phyloP scores from a whole-genome alignment of 2,888 invertebrate genomes.

The Phyllotreta cruciferae region DNA sequence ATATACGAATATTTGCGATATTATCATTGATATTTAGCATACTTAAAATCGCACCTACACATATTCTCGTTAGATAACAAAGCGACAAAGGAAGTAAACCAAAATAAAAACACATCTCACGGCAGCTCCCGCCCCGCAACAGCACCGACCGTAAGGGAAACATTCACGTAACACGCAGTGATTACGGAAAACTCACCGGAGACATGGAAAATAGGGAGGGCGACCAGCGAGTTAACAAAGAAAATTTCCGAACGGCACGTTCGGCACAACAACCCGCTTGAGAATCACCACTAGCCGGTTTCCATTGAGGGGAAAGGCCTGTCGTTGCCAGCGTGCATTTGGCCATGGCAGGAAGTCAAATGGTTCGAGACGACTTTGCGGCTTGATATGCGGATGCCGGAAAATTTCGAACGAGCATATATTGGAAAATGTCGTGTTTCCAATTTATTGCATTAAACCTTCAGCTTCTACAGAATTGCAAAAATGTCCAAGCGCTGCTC shows the following conservation, averaged over 20 bases:
- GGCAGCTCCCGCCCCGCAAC: not conserved
- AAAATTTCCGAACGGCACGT: constrained; percentile 31
- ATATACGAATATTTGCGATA: too few species aligned
- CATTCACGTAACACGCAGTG: constrained; percentile 30
- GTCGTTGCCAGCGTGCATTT: constrained; percentile 32
- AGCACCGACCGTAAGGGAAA: constrained; percentile 25
- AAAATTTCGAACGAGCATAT: too few species aligned
- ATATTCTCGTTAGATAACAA: too few species aligned
- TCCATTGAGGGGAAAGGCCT: constrained; percentile 30
- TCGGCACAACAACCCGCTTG: constrained; percentile 28
- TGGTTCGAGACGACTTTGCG: constrained; percentile 26
- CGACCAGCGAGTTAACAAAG: constrained; percentile 31
- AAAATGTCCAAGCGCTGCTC: too few species aligned
- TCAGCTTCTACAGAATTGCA: too few species aligned
- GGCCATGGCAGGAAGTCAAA: constrained; percentile 35
- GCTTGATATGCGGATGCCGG: constrained; percentile 9
- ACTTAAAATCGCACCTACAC: not conserved
- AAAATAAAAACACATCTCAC: not conserved
- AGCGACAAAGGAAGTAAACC: not conserved
- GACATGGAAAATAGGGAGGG: constrained; percentile 27
- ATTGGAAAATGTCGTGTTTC: too few species aligned
- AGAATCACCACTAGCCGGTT: constrained; percentile 30
- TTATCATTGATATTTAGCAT: too few species aligned
- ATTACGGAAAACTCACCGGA: constrained; percentile 29
- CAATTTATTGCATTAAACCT: too few species aligned